Evolutionary conservation across 2,797 vertebrate genomes (phyloP).

Genomic region (Xiphorhynchus erythropygius): DNA sequence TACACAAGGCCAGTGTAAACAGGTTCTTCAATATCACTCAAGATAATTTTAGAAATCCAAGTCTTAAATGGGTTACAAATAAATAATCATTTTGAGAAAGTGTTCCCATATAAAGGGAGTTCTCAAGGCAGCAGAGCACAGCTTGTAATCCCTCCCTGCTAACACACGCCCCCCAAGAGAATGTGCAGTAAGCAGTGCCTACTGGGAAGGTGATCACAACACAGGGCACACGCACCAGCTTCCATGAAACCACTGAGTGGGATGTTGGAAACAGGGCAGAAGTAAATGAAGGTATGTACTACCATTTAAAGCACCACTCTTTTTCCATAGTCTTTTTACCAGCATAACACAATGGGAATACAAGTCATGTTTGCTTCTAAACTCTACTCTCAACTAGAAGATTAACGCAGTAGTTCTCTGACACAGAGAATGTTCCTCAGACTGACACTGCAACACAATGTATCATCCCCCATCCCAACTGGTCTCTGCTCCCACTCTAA

Average conservation of each 20-base stretch:
- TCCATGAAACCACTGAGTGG: neutral
- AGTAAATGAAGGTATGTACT: neutral
- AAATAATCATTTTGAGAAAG: constrained; percentile 57
- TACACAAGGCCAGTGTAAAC: constrained; percentile 44
- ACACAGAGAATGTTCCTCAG: neutral
- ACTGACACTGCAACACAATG: neutral
- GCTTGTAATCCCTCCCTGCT: constrained; percentile 16
- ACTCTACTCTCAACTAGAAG: neutral
- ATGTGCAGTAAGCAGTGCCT: constrained; percentile 65
- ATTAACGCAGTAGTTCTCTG: neutral
- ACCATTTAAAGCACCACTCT: neutral
- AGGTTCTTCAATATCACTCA: constrained; percentile 62
- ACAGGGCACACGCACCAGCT: neutral
- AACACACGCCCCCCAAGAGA: neutral
- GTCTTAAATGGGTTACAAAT: constrained; percentile 56
- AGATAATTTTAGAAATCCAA: constrained; percentile 40
- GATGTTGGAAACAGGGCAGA: neutral
- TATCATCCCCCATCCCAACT: neutral
- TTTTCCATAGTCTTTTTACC: neutral
- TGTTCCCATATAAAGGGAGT: constrained; percentile 3
- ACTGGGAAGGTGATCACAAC: constrained; percentile 21
- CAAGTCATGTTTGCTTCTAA: neutral
- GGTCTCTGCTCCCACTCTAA: neutral
- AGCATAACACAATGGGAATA: neutral
- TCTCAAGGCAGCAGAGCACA: constrained; percentile 47